Base-by-base conservation (phyloP, 2,113 vertebrate genomes). In the Lophotis ruficrista region DNA sequence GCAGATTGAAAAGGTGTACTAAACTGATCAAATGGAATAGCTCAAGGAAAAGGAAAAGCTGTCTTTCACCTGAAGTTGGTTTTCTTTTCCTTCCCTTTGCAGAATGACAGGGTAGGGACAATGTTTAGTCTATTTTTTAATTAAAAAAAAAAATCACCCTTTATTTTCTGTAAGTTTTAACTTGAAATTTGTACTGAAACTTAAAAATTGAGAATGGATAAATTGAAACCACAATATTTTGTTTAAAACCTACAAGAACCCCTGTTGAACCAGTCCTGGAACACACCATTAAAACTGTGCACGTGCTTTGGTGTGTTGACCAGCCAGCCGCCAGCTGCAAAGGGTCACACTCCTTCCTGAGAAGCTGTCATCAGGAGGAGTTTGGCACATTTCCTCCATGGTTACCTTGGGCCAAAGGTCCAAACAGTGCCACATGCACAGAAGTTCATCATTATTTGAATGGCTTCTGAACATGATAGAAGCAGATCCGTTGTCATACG, bases 1-100 rank as follows among this genome's bases (percentile, higher is more conserved):
- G 37, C 16, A 30, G 31, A 28, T 61, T 87, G 79, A 84, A 82
- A 92, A 93, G 22, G 25, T 79, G 18, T 79, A 33, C 24, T 77
- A 35, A 83, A 75, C 30, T 69, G 66, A 75, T 57, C 72, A 75
- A 94, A 41, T 24, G 69, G 68, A 93, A 68, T 25, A 87, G 24
- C 72, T 82, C 14, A 51, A 53, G 41, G 54, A 81, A 85, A 87
- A 91, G 43, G 31, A 88, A 93, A 82, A 96, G 31, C 61, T 61
- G 13, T 68, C 68, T 95, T 94, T 82, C 37, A 83, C 48, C 57
- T 92, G 78, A 16, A 78, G 68, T 35, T 95, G 20, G 25, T 64
- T 95, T 94, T 89, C 48, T 90, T 89, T 90, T 93, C 58, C 62
- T 88, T 92, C 62, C 58, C 11, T 57, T 61, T 61, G 37, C 53